Base-by-base conservation (phyloP, 2,797 vertebrate species). In the Cryptoblepharus egeriae region DNA sequence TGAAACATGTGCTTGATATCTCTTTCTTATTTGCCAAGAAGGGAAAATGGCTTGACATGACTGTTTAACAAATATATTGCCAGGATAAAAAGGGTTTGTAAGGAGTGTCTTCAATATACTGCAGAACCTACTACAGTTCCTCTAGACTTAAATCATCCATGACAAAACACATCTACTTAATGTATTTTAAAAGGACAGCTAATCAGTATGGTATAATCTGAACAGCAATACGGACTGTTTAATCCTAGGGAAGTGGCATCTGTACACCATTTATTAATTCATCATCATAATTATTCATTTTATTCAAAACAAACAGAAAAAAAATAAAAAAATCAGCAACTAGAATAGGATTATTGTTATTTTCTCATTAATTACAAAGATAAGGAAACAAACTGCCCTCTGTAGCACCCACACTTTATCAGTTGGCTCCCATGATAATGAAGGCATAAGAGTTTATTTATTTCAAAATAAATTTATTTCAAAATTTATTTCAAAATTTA, bases 1-100 rank as follows among this genome's bases (percentile, higher is more conserved):
- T 75, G 77, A 84, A 84, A 79, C 30, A 49, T 60, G 49, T 49
- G 71, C 60, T 84, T 84, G 77, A 84, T 84, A 84, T 84, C 82
- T 84, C 70, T 84, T 84, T 84, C 61, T 79, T 55, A 58, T 84
- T 84, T 79, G 63, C 82, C 71, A 79, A 68, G 77, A 69, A 75
- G 70, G 35, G 37, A 61, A 79, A 79, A 84, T 82, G 42, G 63
- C 37, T 74, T 84, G 82, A 84, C 82, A 68, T 69, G 39, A 79
- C n/a, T 61, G 76, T 74, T 79, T 84, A 84, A 84, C 76, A 84
- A 84, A 84, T 79, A 68, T 79, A 84, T 84, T 52, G 20, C 15
- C 13, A 70, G 8, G 15, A 22, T 15, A 32, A 79, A 79, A 65
- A n/a, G 60, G 39, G 65, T 28, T 49, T 75, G 61, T 61, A 30